Evolutionary conservation across 2,797 vertebrate genomes (phyloP).

Genomic region (Chrosomus eos): DNA sequence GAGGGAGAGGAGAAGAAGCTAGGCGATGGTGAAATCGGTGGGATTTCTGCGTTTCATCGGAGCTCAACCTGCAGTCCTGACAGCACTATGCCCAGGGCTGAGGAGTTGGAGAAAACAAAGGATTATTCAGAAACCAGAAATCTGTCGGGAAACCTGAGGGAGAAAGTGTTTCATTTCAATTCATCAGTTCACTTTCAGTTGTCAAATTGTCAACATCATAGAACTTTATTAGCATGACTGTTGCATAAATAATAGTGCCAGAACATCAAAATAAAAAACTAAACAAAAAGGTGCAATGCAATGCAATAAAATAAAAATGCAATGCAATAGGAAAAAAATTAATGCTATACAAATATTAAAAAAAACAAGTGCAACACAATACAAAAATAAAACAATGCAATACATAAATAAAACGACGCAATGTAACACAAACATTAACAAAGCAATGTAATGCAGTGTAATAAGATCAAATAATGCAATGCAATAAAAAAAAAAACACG

Average conservation of each 20-base stretch:
- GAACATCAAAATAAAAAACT: not conserved
- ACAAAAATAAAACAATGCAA: not conserved
- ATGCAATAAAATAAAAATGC: not conserved
- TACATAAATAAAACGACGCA: not conserved
- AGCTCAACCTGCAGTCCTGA: conserved; percentile 31
- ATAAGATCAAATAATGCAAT: not conserved
- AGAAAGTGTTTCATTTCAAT: conserved; percentile 14
- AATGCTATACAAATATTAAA: not conserved
- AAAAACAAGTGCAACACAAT: not conserved
- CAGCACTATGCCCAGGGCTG: conserved; percentile 11
- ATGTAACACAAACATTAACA: not conserved
- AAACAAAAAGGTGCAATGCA: not conserved
- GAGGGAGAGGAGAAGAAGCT: conserved; percentile 17
- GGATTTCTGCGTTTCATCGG: conserved; percentile 43
- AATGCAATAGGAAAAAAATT: not conserved
- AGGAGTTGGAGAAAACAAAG: conserved; percentile 13
- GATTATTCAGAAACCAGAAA: conserved; percentile 15
- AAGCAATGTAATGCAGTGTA: not conserved
- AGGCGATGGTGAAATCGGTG: not conserved
- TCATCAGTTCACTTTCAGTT: not conserved
- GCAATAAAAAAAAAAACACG: not conserved
- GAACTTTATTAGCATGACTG: not conserved
- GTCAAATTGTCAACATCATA: conserved; percentile 7
- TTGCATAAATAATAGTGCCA: not conserved
- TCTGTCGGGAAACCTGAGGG: not conserved